Conservation (phyloP, 1,140 invertebrate genomes). For the Leptinotarsa texana region DNA sequence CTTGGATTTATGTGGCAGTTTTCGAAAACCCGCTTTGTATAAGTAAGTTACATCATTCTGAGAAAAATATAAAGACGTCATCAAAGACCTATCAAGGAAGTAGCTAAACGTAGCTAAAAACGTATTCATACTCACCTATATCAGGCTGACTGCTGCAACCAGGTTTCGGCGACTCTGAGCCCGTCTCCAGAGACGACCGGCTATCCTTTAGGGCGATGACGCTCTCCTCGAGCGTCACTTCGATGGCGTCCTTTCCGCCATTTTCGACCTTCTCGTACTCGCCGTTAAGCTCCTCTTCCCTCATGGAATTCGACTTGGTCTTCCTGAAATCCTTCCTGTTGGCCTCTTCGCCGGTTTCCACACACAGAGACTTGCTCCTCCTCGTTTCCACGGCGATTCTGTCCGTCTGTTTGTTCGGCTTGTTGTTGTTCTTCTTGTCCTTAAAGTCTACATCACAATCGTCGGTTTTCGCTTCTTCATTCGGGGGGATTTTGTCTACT, state of each 20-base stretch:
- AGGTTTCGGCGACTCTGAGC: conserved; percentile 49
- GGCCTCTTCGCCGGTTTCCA: conserved; percentile 43
- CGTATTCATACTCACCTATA: not conserved
- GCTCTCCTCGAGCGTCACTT: conserved; percentile 48
- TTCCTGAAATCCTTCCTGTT: conserved; percentile 47
- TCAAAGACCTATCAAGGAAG: too few species aligned
- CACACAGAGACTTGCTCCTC: conserved; percentile 47
- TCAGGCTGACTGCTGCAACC: conserved; percentile 51
- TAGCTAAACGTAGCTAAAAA: too few species aligned
- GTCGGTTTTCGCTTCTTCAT: conserved; percentile 32
- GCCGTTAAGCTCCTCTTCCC: conserved; percentile 29
- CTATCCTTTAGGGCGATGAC: conserved; percentile 43
- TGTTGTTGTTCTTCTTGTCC: conserved; percentile 39
- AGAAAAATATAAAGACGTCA: too few species aligned
- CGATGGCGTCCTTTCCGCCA: conserved; percentile 33
- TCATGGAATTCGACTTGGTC: conserved; percentile 47
- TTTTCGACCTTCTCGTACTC: conserved; percentile 31
- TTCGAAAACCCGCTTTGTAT: too few species aligned
- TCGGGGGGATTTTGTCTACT: conserved; percentile 8
- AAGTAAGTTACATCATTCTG: too few species aligned
- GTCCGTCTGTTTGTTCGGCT: conserved; percentile 26
- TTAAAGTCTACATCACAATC: conserved; percentile 43
- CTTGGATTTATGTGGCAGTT: too few species aligned
- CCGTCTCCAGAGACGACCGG: conserved; percentile 43
- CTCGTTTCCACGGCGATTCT: conserved; percentile 44